Evolutionary conservation across 2,888 invertebrate species (phyloP).

Genomic region (Lithophane leautieri): DNA sequence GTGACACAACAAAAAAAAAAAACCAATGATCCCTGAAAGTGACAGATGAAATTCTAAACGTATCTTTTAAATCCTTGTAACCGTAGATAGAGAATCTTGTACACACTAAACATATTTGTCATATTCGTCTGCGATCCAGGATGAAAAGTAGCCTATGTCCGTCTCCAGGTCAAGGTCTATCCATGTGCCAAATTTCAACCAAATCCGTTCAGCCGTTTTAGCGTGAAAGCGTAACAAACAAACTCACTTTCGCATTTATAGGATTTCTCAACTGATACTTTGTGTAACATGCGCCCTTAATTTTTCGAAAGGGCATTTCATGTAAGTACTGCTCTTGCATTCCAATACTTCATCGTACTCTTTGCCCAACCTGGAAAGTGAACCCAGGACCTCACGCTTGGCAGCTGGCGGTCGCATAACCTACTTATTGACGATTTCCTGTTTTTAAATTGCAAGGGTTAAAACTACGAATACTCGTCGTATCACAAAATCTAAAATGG

Average conservation of each 20-base stretch:
- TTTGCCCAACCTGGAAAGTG: no score
- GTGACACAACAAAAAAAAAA: no score
- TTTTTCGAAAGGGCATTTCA: background rate
- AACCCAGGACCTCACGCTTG: background rate
- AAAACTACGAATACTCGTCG: background rate
- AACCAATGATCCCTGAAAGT: background rate
- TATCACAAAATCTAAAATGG: conserved; percentile 33
- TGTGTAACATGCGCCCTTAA: no score
- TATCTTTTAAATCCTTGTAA: conserved; percentile 1
- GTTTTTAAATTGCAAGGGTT: background rate
- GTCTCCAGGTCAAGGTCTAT: no score
- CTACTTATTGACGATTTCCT: no score
- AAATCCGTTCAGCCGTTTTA: no score
- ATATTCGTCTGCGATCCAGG: no score
- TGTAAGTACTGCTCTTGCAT: background rate
- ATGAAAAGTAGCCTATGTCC: no score
- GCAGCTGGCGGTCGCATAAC: background rate
- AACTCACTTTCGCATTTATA: no score
- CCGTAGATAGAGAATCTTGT: no score
- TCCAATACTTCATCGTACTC: background rate
- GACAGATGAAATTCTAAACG: conserved; percentile 15
- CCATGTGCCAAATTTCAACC: no score
- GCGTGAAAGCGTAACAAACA: no score
- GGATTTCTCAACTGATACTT: background rate
- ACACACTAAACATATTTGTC: conserved; percentile 22